Conservation (phyloP, 53 echinoderm and acorn worm species). For the Luidia sarsii region DNA sequence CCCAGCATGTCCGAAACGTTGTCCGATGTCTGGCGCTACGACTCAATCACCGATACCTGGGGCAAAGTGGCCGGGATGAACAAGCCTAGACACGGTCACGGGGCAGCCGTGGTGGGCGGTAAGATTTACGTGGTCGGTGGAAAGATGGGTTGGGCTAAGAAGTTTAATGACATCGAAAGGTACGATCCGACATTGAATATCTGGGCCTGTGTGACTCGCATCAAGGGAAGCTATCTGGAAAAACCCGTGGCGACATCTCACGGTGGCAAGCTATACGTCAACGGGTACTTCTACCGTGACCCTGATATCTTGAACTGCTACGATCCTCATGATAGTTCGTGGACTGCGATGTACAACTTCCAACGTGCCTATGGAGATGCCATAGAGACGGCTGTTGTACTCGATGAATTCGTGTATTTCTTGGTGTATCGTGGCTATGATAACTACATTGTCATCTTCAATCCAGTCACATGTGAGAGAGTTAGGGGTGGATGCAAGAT, state of each 20-base stretch:
- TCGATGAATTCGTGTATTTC: conserved; percentile 87
- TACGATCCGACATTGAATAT: conserved; percentile 87
- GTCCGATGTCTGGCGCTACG: conserved; percentile 95
- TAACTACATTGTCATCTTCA: conserved; percentile 88
- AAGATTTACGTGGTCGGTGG: conserved; percentile 97
- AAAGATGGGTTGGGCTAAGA: conserved; percentile 89
- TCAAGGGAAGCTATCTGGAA: conserved; percentile 88
- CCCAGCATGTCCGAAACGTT: conserved; percentile 91
- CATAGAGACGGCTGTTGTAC: conserved; percentile 90
- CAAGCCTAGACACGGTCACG: conserved; percentile 93
- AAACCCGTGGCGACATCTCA: conserved; percentile 78
- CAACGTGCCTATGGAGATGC: conserved; percentile 91
- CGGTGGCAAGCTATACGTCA: conserved; percentile 90
- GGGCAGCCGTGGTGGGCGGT: conserved; percentile 77
- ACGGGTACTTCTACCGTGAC: conserved; percentile 96
- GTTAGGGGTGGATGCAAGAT: conserved; percentile 60
- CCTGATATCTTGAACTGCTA: conserved; percentile 98
- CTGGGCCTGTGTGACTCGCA: conserved; percentile 83
- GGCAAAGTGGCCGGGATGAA: conserved; percentile 89
- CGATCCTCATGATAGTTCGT: conserved; percentile 78
- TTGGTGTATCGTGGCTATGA: conserved; percentile 94
- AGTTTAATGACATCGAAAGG: conserved; percentile 95
- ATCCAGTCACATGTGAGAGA: conserved; percentile 68
- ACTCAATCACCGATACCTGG: conserved; percentile 92
- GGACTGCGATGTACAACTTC: conserved; percentile 87